Base-by-base conservation (phyloP, 1,140 invertebrate genomes). In the Meloidogyne hapla region DNA sequence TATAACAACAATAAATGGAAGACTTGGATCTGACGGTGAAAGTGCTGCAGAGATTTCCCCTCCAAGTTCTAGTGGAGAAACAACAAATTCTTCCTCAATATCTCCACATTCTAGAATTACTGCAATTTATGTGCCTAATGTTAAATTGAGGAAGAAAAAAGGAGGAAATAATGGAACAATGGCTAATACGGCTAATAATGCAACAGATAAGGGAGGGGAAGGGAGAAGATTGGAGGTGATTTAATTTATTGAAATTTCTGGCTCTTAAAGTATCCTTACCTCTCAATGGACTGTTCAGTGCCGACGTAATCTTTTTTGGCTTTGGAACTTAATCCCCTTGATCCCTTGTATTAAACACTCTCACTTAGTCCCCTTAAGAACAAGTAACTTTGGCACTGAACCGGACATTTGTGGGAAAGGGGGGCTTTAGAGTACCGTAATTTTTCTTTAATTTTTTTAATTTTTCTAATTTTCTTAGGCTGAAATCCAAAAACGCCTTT, bases 401-500 rank as follows among this genome's bases (percentile, higher is more conserved):
- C 42, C 18, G 42, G 42, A n/a, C n/a, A n/a, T n/a, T n/a, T n/a
- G n/a, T n/a, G n/a, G n/a, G n/a, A n/a, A n/a, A n/a, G n/a, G n/a
- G n/a, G n/a, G n/a, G n/a, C n/a, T n/a, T n/a, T n/a, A n/a, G n/a
- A n/a, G n/a, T n/a, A n/a, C n/a, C n/a, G n/a, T n/a, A n/a, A n/a
- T n/a, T n/a, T 33, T 4, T 33, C 33, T 33, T 6, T 33, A 33
- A 4, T 33, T 33, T 33, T 4, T 33, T 33, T 33, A 8, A 8
- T 8, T 33, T 33, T 33, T 33, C 5, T 33, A 8, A 33, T 33
- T 33, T 33, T 6, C 4, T 1, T 69, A 88, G 84, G 83, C 88
- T 72, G 87, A 88, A 66, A 88, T 89, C 45, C 89, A 88, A 67
- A 90, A 90, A 79, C 83, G 89, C 23, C 84, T 90, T 69, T 90